Evolutionary conservation across 2,113 vertebrate genomes (phyloP), one percentile per base, ranked within the genome.

Genomic region (Larimichthys polyactis): DNA sequence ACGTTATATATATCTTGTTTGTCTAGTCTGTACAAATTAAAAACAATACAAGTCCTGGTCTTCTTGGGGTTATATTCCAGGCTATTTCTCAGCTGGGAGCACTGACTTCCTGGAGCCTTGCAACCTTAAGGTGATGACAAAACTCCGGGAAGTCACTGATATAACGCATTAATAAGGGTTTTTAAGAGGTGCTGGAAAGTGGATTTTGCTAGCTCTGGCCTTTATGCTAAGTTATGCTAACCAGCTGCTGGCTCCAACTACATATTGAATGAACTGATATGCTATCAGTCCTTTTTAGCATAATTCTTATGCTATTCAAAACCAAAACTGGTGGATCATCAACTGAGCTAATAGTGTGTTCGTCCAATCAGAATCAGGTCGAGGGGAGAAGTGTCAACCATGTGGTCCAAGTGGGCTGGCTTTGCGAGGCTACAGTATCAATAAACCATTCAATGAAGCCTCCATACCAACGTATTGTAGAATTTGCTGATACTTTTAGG

Each of bases 391-490:
- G 7, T 11, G 43, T 54, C 1, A 51, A 20, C 40, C 19, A 4
- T 62, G 49, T 11, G 17, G 15, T 40, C 5, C 4, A 6, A 54
- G 7, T 16, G 11, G n/a, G 60, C 54, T 48, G 65, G 75, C 71
- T 87, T 72, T 77, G 76, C 20, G 4, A 76, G 67, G 27, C n/a
- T 68, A 48, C 44, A 32, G 46, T 48, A 58, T 46, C 48, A 48
- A 65, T 27, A 15, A 65, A 58, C n/a, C 44, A 67, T 14, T 75
- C 6, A 75, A 15, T 29, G 51, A 74, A 70, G 51, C 51, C 14
- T 75, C 44, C 43, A 52, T 54, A 57, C 29, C 8, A 5, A 51
- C 22, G 8, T 11, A 19, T 12, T 67, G 14, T 51, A 24, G n/a
- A 8, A 55, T 69, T 57, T n/a, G 4, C 29, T 17, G 73, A 40